A percentile compares a stretch with the other conserved stretches of the same genome.
Evolutionary conservation across 2,888 invertebrate genomes (phyloP).

Genomic region (Spialia ferax): DNA sequence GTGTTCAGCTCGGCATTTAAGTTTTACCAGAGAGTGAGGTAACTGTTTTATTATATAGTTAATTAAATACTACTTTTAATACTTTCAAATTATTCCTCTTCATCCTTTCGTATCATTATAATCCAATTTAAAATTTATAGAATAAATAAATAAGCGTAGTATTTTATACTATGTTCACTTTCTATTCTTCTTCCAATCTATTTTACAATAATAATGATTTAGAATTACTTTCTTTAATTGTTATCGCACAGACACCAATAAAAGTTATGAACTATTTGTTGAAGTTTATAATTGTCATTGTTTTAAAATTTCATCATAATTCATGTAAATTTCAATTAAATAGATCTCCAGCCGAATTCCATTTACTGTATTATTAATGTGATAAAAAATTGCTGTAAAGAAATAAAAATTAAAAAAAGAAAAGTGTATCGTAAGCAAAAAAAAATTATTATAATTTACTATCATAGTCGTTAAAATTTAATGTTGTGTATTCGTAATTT

Average conservation of each 20-base stretch:
- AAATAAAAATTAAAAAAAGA: conserved; percentile 34
- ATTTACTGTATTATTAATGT: conserved; percentile 58
- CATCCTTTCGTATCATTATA: neutral
- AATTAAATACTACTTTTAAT: neutral
- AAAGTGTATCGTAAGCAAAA: conserved; percentile 38
- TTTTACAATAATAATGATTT: no score
- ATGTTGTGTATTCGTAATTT: conserved; percentile 1
- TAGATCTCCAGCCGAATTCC: conserved; percentile 55
- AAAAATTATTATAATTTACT: no score
- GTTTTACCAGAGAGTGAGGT: conserved; percentile 1
- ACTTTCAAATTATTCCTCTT: conserved; percentile 5
- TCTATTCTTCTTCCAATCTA: no score
- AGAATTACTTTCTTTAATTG: no score
- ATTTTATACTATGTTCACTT: no score
- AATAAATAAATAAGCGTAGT: no score
- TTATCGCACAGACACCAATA: neutral
- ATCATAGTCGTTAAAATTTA: conserved; percentile 31
- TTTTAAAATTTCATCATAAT: neutral
- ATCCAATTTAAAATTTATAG: no score
- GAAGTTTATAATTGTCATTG: neutral
- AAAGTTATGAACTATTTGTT: neutral
- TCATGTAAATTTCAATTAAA: conserved; percentile 16
- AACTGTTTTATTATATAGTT: neutral
- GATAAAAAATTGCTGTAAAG: conserved; percentile 40
- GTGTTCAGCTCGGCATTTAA: conserved; percentile 32